phyloP scores from a whole-genome alignment of 1,140 invertebrate genomes.

The Monomorium pharaonis region DNA sequence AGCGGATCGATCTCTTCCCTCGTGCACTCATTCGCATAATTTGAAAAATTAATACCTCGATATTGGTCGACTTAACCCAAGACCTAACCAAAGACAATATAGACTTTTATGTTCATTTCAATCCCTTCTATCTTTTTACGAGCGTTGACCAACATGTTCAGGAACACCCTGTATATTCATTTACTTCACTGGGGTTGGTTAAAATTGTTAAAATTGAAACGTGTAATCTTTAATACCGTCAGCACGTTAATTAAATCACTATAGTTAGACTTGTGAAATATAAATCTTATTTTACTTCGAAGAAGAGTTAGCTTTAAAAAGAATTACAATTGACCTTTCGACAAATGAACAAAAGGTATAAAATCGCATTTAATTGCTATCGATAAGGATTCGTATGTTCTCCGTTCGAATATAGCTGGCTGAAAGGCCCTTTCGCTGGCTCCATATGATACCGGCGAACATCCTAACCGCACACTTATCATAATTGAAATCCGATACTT shows the following conservation, averaged over 20 bases:
- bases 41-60: no score
- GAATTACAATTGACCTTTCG: not conserved
- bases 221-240: not conserved
- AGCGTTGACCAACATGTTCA: no score
- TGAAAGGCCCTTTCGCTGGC: not conserved
- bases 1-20: no score
- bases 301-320: no score
- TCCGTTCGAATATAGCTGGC: not conserved
- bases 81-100: no score
- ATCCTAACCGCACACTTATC: conserved; percentile 54
- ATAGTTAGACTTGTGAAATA: not conserved
- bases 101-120: no score
- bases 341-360: not conserved
- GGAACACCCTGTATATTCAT: no score
- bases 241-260: not conserved
- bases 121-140: no score
- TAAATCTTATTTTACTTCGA: not conserved
- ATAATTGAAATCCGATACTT: conserved; percentile 61
- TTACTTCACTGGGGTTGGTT: not conserved
- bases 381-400: conserved; percentile 4
- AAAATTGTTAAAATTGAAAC: not conserved
- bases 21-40: no score
- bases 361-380: conserved; percentile 32
- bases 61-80: no score
- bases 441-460: conserved; percentile 45